Conservation (phyloP, 2,888 invertebrate genomes). For the Onchidella celtica region DNA sequence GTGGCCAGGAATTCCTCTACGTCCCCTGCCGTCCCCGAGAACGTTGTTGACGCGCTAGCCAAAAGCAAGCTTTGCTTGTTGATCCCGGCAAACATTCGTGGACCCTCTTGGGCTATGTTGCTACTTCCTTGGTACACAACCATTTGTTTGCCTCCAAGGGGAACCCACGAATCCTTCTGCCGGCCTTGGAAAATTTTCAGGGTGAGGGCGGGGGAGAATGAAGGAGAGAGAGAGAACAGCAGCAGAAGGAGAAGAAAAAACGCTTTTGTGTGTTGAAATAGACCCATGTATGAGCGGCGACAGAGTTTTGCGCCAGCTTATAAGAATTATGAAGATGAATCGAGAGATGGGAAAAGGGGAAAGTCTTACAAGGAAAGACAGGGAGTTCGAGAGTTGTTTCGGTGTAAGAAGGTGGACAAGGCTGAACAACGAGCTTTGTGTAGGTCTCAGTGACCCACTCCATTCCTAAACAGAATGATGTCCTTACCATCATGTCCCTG, state of each 20-base stretch:
- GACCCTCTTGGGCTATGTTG: constrained; percentile 20
- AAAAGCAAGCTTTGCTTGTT: constrained; percentile 12
- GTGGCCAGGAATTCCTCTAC: constrained; percentile 30
- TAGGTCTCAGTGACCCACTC: too few species aligned
- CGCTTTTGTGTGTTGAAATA: background rate
- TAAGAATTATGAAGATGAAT: too few species aligned
- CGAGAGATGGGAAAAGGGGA: too few species aligned
- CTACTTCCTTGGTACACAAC: constrained; percentile 41
- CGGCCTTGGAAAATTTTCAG: constrained; percentile 2
- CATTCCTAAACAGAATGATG: too few species aligned
- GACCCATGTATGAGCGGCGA: background rate
- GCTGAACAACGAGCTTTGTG: too few species aligned
- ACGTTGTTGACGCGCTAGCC: constrained; percentile 35
- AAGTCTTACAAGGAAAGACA: too few species aligned
- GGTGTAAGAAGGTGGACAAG: too few species aligned
- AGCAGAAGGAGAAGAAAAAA: background rate
- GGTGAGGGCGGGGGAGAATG: background rate
- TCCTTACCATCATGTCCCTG: too few species aligned
- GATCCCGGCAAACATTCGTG: constrained; percentile 34
- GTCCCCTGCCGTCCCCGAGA: constrained; percentile 14
- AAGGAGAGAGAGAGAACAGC: too few species aligned
- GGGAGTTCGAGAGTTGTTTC: too few species aligned
- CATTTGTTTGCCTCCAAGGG: constrained; percentile 7
- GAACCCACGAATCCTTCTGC: constrained; percentile 13
- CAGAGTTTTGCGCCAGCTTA: too few species aligned